Evolutionary conservation across 1,140 invertebrate species (phyloP), one percentile per base, ranked within the genome.

Genomic region (Venustaconcha ellipsiformis): DNA sequence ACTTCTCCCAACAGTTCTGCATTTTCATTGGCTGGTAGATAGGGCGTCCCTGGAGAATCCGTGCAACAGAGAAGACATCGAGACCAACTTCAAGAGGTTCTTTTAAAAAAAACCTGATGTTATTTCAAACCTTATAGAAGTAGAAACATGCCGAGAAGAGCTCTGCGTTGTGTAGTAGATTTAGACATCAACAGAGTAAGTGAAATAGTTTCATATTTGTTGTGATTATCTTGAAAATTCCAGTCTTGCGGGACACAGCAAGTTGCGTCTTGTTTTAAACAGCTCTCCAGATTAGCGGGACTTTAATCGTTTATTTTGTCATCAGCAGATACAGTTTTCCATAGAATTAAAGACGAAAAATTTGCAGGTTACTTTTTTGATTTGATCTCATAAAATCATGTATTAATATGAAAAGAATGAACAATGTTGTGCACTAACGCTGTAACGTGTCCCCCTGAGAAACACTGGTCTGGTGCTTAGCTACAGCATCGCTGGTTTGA

Each of bases 101-200:
- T 48, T 48, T 48, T 8, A 0, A 6, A 8, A 8, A 48, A 48
- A 48, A 48, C 4, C 11, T 6, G 37, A 48, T 48, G 37, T 48
- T 11, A 48, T 48, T 48, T 48, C 6, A 48, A 4, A 48, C 37
- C 37, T 48, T 48, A 8, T 48, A 48, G 37, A 66, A 11, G 12
- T 66, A 20, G 20, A 26, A 84, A 76, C 74, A 88, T 89, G 86
- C 85, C 88, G 65, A 74, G 85, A 69, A 80, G 83, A 74, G 87
- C 86, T 14, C 72, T 88, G 20, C 83, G 85, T 78, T 87, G 86
- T 78, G 68, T 86, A 78, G 87, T 88, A 26, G 86, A 89, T 71
- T 67, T 89, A 14, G 83, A 82, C 65, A 62, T 89, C 17, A 78
- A 84, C 68, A 82, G 82, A 74, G 86, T 89, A 81, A 82, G 83